These are phyloP conservation scores for Sitobion miscanthi DNA, from an alignment of 1,140 invertebrate species.

Conservation along the genomic window DNA sequence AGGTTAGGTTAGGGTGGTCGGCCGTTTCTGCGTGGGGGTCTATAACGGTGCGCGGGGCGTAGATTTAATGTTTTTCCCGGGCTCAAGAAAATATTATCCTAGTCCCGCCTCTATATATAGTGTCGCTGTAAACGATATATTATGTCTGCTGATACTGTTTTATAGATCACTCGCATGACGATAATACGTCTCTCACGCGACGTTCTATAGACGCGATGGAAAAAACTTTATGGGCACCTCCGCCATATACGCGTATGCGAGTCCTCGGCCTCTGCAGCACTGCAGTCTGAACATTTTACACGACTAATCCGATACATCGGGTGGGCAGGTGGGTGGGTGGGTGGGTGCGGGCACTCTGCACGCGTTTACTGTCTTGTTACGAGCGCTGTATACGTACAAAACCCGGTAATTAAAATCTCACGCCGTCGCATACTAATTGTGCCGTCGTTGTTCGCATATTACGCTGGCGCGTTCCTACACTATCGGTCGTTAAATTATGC, in stretches of 20 bases:
- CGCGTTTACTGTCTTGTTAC: background rate
- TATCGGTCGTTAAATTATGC: background rate
- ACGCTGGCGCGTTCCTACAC: background rate
- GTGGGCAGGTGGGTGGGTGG: too few species aligned
- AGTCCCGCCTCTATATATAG: background rate
- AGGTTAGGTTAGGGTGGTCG: background rate
- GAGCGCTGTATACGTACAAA: background rate
- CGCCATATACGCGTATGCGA: background rate
- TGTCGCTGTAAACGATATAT: background rate
- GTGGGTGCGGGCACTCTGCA: background rate
- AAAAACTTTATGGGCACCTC: background rate
- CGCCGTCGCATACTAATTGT: slow-evolving; percentile 1
- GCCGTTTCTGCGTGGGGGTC: background rate
- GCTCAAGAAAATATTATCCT: background rate
- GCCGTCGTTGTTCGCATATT: background rate
- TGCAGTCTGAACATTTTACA: too few species aligned
- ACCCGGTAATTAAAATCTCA: slow-evolving; percentile 21
- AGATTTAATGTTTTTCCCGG: slow-evolving; percentile 2
- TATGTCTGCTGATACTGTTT: background rate
- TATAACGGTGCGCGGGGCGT: background rate
- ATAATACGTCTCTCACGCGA: too few species aligned
- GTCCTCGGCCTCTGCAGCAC: background rate
- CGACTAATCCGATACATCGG: background rate
- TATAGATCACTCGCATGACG: background rate
- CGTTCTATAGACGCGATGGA: background rate